Base-by-base conservation (phyloP, 1,140 invertebrate species). In the Papilio machaon region DNA sequence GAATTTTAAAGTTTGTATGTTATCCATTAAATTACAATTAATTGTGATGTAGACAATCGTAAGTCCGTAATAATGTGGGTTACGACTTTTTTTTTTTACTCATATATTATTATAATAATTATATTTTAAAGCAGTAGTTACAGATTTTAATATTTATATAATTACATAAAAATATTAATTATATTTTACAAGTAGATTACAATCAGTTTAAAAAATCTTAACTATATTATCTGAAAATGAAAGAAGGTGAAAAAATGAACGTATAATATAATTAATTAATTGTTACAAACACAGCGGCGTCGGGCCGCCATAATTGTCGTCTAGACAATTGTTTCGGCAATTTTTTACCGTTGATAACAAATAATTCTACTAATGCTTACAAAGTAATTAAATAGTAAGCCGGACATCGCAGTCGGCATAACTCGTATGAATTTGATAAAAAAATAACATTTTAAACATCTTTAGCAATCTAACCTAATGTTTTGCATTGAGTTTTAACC, bases 281-380 rank as follows among this genome's bases (percentile, higher is more conserved):
- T 43, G 15, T 74, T 49, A 54, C 23, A 30, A 19, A 70, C 73
- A 15, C 43, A 73, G 70, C 58, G n/a, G 35, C 38, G 38, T 43
- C 15, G n/a, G 81, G 64, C 70, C 76, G 38, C 30, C 80, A 54
- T 79, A 82, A 83, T 82, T 79, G 74, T 73, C 58, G 82, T 82
- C 80, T 83, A 79, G 80, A 83, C 81, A 81, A 64, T 79, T 80
- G 82, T 85, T 83, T 83, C 49, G 67, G 52, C 74, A 82, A 78
- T 58, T 38, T 78, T 78, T 78, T 60, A 38, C 15, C 76, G 77
- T 79, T 64, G 58, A 79, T 81, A 67, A 74, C 73, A 75, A 75
- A 49, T 80, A 82, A 84, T 86, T 84, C 80, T 73, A 73, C 79
- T 86, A 84, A 84, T 83, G 82, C 60, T 80, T 80, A 19, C 67